Evolutionary conservation across 2,888 invertebrate species (phyloP), one percentile per base, ranked within the genome.

Genomic region (Netelia virgata): DNA sequence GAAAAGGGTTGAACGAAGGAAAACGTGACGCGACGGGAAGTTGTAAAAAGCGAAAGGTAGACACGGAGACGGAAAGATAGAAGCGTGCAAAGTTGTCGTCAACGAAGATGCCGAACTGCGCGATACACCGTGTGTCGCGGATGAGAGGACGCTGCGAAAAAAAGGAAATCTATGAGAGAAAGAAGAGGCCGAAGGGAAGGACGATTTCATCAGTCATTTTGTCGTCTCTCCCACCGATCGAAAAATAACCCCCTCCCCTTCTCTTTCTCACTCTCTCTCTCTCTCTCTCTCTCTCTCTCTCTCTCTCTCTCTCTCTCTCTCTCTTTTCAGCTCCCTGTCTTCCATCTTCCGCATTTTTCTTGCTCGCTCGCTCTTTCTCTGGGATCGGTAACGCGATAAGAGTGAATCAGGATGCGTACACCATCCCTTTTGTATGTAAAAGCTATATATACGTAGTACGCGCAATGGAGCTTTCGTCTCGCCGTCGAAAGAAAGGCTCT

Each of bases 171-270:
- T 14, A 61, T 5, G 18, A 63, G n/a, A 59, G 43, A 23, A 57
- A 10, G 18, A 57, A 8, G 16, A n/a, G 55, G 55, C 64, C 73
- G 80, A 66, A 66, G 43, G 43, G 11, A 5, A 14, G 72, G 18
- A 59, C 66, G 73, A 73, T 80, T 73, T 80, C 66, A 73, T 66
- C 66, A 73, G 80, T 50, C 18, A 66, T 47, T 63, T 73, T 66
- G 73, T 80, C 41, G 80, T 68, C 59, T 78, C 73, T 66, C 64
- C 72, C 73, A 53, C 61, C 73, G 43, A 72, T 73, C 73, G 80
- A 73, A 64, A 73, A 80, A 80, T 80, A 73, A 64, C 57, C 55
- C 6, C 36, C 6, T 6, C 36, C 36, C 36, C 36, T 36, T 6
- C 36, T 36, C 36, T 36, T 36, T n/a, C n/a, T n/a, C n/a, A n/a